A percentile compares a stretch with the other conserved stretches of the same genome.
phyloP scores from a whole-genome alignment of 1,140 invertebrate species.

The Thereuonema tuberculata region DNA sequence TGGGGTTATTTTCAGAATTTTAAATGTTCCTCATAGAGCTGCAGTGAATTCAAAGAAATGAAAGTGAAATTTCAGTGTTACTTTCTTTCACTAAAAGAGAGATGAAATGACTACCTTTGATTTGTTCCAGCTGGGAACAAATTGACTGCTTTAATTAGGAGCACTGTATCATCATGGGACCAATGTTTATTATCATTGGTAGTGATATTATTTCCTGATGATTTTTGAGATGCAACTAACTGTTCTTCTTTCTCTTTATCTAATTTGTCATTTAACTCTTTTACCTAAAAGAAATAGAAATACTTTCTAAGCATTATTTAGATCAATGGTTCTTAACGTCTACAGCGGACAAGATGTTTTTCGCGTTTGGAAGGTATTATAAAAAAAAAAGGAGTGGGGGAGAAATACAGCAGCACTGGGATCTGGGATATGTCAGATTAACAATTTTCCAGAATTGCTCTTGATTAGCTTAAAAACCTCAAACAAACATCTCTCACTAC shows the following conservation, averaged over 20 bases:
- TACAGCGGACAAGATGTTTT: conserved; percentile 1
- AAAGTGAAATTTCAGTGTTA: too few species aligned
- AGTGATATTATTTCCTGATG: background rate
- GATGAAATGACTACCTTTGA: conserved; percentile 50
- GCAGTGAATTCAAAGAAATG: conserved; percentile 4
- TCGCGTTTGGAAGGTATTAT: too few species aligned
- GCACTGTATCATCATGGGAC: conserved; percentile 63
- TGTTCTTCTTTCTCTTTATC: conserved; percentile 50
- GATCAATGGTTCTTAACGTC: background rate
- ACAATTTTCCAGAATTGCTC: too few species aligned
- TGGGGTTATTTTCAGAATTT: too few species aligned
- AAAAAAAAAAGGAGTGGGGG: too few species aligned
- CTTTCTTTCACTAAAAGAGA: too few species aligned
- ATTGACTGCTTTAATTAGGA: conserved; percentile 91
- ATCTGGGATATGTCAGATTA: too few species aligned
- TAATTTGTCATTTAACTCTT: conserved; percentile 53
- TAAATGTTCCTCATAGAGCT: too few species aligned
- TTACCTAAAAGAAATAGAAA: conserved; percentile 34
- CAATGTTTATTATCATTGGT: conserved; percentile 40
- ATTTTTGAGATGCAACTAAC: conserved; percentile 3
- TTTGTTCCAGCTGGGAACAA: conserved; percentile 90
- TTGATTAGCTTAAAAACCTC: too few species aligned
- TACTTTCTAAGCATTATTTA: background rate
- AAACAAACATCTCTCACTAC: too few species aligned
- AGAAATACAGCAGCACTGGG: too few species aligned